Evolutionary conservation across 1,140 invertebrate genomes (phyloP), one percentile per base, ranked within the genome.

Genomic region (Lepidotrigona ventralis): DNA sequence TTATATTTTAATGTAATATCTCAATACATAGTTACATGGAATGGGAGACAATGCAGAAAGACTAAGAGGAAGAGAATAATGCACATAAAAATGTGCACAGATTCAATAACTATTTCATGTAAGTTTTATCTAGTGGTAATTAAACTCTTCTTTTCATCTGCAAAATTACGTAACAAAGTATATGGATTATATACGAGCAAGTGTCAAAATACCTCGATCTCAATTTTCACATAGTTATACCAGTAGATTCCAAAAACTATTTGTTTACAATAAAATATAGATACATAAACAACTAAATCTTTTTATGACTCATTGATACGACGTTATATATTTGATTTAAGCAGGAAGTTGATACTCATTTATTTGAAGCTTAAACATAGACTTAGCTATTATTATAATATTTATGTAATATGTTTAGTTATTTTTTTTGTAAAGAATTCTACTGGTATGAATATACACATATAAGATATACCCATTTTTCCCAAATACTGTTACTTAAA

Each of bases 51-150:
- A 54, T 85, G 33, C 15, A 87, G 83, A 88, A 81, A 82, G 70
- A 87, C 39, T 79, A 85, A 87, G 77, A 88, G 70, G 83, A 87
- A 87, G 77, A 87, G 85, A 87, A 66, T 71, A 63, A 64, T 66
- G 46, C 77, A 26, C 80, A 29, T 39, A 56, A 80, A 71, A 53
- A 54, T 70, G 17, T 8, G 56, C 75, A 23, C 39, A 26, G 29
- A 29, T 63, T 26, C 68, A 26, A 39, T 72, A 54, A 71, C 51
- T 83, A 60, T 14, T 60, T 21, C 46, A 19, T 54, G 11, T 77
- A 56, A 23, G 23, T 86, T n/a, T 86, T 39, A 21, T 82, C 54
- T 82, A 54, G 12, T 74, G 6, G 15, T 69, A 77, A 86, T 84
- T 14, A 73, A 84, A 81, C 11, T 60, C 23, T 60, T 60, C 11